Conservation (phyloP, 2,797 vertebrate species). For the Poeciliopsis infans region DNA sequence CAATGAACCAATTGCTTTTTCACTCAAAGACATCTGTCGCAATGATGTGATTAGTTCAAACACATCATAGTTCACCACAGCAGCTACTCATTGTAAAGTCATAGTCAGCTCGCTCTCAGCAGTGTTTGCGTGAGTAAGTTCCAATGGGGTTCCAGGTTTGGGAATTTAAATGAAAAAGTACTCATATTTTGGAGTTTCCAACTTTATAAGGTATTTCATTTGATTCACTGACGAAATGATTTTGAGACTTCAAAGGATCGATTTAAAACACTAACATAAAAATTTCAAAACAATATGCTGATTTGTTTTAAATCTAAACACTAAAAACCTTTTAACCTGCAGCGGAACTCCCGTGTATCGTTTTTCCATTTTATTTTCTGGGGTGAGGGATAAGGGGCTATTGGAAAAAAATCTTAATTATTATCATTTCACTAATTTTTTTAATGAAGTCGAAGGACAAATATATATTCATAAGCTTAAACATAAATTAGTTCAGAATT, state of each 20-base stretch:
- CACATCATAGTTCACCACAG: not conserved
- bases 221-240: not conserved
- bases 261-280: not conserved
- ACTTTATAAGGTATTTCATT: not conserved
- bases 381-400: no score
- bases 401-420: not conserved
- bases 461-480: not conserved
- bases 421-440: not conserved
- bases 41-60: not conserved
- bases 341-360: rapidly evolving
- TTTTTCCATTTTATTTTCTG: no score
- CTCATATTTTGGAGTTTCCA: not conserved
- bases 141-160: not conserved
- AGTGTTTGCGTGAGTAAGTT: not conserved
- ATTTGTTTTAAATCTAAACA: not conserved
- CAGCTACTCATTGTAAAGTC: not conserved
- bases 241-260: not conserved
- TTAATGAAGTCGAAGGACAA: not conserved
- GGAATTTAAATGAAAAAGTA: not conserved
- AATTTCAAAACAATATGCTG: not conserved
- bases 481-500: not conserved
- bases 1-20: not conserved
- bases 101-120: not conserved
- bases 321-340: not conserved
- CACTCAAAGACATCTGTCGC: not conserved